Evolutionary conservation across 2,113 vertebrate species (phyloP).

Genomic region (Poicephalus meyeri): DNA sequence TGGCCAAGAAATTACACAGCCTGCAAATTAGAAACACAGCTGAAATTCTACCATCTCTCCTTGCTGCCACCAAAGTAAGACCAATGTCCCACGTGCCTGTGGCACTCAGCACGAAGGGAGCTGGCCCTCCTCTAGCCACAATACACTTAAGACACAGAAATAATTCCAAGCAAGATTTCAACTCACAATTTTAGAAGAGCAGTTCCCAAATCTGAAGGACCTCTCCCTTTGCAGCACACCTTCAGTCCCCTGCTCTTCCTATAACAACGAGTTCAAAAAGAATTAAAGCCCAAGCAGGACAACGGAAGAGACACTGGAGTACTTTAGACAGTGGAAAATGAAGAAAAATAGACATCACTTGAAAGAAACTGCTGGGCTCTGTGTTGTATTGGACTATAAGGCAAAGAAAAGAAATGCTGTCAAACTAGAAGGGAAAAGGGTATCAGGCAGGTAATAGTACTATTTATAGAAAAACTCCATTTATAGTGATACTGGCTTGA

Average conservation of each 20-base stretch:
- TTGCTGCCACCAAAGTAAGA: background rate
- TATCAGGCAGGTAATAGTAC: background rate
- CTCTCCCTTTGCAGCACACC: background rate
- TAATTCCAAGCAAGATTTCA: background rate
- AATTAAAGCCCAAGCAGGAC: background rate
- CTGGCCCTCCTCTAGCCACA: background rate
- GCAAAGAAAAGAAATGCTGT: background rate
- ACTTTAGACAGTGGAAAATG: background rate
- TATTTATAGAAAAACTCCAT: background rate
- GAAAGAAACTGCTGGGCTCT: background rate
- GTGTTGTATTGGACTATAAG: background rate
- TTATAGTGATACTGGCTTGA: background rate
- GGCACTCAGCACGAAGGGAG: fast-evolving
- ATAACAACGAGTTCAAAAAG: background rate
- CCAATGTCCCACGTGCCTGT: fast-evolving
- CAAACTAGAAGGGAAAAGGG: background rate
- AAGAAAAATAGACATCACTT: background rate
- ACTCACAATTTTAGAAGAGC: background rate
- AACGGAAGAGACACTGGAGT: background rate
- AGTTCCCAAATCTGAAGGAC: background rate
- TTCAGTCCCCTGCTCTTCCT: background rate
- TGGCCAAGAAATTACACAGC: background rate
- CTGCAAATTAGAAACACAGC: background rate
- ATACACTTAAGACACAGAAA: background rate
- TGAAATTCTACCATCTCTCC: background rate